Conservation (phyloP, 2,888 invertebrate species). For the Mongoloraphidia duomilia region DNA sequence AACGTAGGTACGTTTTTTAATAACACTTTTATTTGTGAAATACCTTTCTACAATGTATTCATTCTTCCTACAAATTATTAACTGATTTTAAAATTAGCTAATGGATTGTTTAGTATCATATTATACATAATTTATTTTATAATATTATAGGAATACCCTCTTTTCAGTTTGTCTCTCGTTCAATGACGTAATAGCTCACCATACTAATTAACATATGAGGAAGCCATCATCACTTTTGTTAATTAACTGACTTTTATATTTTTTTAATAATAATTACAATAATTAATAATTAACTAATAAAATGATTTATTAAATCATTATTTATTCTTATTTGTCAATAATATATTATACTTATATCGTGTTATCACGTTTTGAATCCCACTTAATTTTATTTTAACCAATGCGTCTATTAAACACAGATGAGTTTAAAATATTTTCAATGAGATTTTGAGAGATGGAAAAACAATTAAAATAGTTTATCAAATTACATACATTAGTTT, state of each 20-base stretch:
- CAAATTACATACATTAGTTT: not conserved
- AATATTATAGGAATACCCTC: slow-evolving; percentile 6
- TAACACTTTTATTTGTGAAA: slow-evolving; percentile 24
- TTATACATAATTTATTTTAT: slow-evolving; percentile 1
- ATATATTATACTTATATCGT: slow-evolving; percentile 3
- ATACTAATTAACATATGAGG: slow-evolving; percentile 1
- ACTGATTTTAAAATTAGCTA: not conserved
- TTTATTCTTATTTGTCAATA: slow-evolving; percentile 1
- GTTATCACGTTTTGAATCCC: slow-evolving; percentile 5
- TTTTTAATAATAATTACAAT: not conserved
- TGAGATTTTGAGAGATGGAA: not conserved
- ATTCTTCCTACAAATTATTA: slow-evolving; percentile 4
- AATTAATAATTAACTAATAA: slow-evolving; percentile 1
- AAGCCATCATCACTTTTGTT: not conserved
- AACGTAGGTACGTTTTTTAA: too few species aligned
- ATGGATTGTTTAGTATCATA: not conserved
- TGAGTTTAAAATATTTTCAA: not conserved
- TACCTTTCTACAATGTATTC: slow-evolving; percentile 21
- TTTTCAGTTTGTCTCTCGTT: not conserved
- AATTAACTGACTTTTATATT: not conserved
- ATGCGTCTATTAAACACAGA: not conserved
- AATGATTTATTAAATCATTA: slow-evolving; percentile 1
- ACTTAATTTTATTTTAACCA: not conserved
- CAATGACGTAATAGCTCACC: not conserved
- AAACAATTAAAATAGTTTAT: not conserved